Base-by-base conservation (phyloP, 2,888 invertebrate genomes). In the Lamellibrachia columna region DNA sequence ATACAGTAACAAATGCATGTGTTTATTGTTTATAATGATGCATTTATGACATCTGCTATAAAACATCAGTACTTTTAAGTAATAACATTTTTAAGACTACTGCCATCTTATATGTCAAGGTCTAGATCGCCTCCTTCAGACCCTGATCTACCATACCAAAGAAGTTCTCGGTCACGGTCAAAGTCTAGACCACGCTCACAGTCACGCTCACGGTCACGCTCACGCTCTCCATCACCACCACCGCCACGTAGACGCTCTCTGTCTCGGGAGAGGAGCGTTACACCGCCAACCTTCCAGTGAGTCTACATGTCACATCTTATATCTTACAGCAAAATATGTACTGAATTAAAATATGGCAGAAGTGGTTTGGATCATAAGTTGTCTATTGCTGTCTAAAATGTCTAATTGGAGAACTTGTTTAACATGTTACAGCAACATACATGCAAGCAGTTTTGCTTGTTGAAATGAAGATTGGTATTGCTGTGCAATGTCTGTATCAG, bases 271-370 rank as follows among this genome's bases (percentile, higher is more conserved):
- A 94, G 97, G 93, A 97, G 97, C 95, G 97, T 97, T 7, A 97
- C 97, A 15, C 98, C 98, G 22, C 98, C 98, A 90, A 98, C 98
- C 95, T 98, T 98, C 92, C 92, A 53, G 93, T 93, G 90, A 93
- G 93, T 92, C 28, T 28, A 11, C 15, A 75, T 22, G 15, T 75
- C 4, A 75, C 75, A 75, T 6, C 22, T 75, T 15, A 22, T n/a
- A 75, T 22, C 3, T 40, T 40, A 40, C 40, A 40, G 40, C 40
- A 40, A 40, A 40, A 40, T 40, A 40, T 40, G 40, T 40, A 40
- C 40, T 40, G 40, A 40, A 40, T 40, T 40, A 40, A 40, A 40
- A 40, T 40, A 40, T 40, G 40, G 40, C 40, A 40, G 40, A 40
- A 40, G 40, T 40, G 40, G 40, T 40, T 40, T 40, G 40, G 40